Conservation (phyloP, 2,797 vertebrate genomes). For the Acropternis orthonyx region DNA sequence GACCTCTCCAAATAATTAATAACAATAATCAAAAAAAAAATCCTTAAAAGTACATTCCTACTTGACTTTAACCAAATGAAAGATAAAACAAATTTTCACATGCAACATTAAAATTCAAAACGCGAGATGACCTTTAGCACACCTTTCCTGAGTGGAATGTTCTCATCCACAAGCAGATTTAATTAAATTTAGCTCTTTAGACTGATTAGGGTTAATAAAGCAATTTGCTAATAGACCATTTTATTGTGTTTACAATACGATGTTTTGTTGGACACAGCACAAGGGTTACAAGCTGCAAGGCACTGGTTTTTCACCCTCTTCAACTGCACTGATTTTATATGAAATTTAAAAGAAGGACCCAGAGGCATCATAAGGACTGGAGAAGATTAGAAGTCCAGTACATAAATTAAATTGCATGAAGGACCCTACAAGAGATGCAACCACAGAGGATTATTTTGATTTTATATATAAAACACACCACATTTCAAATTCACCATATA, state of each 20-base stretch:
- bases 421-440: not conserved
- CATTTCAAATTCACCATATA: not conserved
- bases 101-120: not conserved
- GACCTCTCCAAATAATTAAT: not conserved
- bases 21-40: not conserved
- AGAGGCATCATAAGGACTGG: not conserved
- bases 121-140: not conserved
- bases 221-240: not conserved
- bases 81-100: not conserved
- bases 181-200: conserved; percentile 42
- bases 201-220: conserved; percentile 24
- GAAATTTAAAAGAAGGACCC: not conserved
- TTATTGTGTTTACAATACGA: not conserved
- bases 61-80: not conserved
- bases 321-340: not conserved
- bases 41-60: not conserved
- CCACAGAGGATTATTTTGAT: not conserved
- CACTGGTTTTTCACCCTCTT: not conserved
- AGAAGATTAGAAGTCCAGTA: not conserved
- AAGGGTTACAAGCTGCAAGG: not conserved
- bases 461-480: not conserved
- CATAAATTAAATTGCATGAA: not conserved
- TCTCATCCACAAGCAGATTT: conserved; percentile 27
- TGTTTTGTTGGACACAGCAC: not conserved
- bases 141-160: not conserved